Base-by-base conservation (phyloP, 2,113 vertebrate genomes). In the Nannobrachium achirus region DNA sequence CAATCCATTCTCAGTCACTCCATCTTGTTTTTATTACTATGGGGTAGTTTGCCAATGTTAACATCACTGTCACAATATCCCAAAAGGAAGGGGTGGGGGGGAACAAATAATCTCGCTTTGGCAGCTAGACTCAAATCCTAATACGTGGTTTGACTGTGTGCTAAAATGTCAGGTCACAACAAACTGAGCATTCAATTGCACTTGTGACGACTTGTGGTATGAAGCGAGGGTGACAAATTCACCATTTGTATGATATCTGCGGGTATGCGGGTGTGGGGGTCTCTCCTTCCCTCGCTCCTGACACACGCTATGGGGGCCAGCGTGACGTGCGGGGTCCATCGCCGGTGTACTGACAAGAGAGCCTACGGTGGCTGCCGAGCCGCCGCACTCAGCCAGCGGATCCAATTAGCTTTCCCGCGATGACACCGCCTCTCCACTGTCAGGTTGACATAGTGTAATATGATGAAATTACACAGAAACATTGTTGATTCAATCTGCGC, bases 331-430 rank as follows among this genome's bases (percentile, higher is more conserved):
- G 25, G 25, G 25, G 3, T 5, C 3, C 25, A 33, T 33, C 25
- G 33, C 73, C 85, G 73, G 83, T 20, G 66, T 7, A 68, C 85
- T 57, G 78, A 84, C 73, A 85, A n/a, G 80, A 75, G 25, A 33
- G 25, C 70, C 51, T 74, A 51, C 60, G 45, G 69, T 20, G 71
- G 85, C 71, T 73, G 59, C 25, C 63, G 75, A 41, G 71, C 64
- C 7, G 64, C 20, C 83, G 60, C 70, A 67, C 69, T 83, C 65
- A 73, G 73, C 72, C 83, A 49, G 77, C 60, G 85, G 80, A 90
- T 86, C 79, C 81, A 90, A 86, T 90, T 89, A 90, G 80, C 82
- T 71, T 80, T 80, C 81, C 85, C 85, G 69, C 48, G 69, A 80
- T 69, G 80, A 88, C 82, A 71, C 61, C 1, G 11, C 61, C 1